These are phyloP conservation scores for Melitaea athalia DNA, from an alignment of 2,888 invertebrate genomes.

Conservation along the genomic window DNA sequence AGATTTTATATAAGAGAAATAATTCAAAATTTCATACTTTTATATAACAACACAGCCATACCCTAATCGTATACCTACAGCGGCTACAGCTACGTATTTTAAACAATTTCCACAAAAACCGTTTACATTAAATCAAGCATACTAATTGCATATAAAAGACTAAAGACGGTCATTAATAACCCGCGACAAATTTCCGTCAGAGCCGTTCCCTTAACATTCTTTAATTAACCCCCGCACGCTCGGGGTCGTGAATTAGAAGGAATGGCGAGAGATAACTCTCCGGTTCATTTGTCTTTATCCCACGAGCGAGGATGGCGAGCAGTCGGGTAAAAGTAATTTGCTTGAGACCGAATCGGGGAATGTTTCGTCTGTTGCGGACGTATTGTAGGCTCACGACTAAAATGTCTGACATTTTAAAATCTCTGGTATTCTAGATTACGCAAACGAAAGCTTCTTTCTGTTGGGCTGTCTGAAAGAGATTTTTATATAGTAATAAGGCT, in stretches of 20 bases:
- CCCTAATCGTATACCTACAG: neutral
- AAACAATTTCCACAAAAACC: neutral
- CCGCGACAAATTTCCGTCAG: constrained; percentile 64
- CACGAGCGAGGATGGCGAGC: constrained; percentile 41
- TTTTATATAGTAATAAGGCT: too few species aligned
- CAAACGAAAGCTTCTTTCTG: neutral
- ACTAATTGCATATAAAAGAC: constrained; percentile 13
- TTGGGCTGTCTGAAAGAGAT: neutral
- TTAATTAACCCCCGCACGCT: constrained; percentile 68
- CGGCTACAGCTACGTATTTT: neutral
- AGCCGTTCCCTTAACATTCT: constrained; percentile 51
- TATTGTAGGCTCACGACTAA: neutral
- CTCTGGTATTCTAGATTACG: neutral
- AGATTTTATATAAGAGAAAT: too few species aligned
- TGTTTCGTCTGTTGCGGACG: constrained; percentile 15
- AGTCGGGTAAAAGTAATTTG: constrained; percentile 41
- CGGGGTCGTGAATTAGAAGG: constrained; percentile 68
- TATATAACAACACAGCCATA: neutral
- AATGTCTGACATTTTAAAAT: neutral
- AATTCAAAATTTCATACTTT: too few species aligned
- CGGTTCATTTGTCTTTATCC: constrained; percentile 66
- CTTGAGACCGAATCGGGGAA: constrained; percentile 26
- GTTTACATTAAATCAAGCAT: constrained; percentile 2
- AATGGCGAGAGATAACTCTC: constrained; percentile 66
- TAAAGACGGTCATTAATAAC: constrained; percentile 49